Percentiles rank a stretch among this genome's conserved stretches.
Evolutionary conservation across 2,888 invertebrate species (phyloP).

Genomic region (Perizoma affinitatum): DNA sequence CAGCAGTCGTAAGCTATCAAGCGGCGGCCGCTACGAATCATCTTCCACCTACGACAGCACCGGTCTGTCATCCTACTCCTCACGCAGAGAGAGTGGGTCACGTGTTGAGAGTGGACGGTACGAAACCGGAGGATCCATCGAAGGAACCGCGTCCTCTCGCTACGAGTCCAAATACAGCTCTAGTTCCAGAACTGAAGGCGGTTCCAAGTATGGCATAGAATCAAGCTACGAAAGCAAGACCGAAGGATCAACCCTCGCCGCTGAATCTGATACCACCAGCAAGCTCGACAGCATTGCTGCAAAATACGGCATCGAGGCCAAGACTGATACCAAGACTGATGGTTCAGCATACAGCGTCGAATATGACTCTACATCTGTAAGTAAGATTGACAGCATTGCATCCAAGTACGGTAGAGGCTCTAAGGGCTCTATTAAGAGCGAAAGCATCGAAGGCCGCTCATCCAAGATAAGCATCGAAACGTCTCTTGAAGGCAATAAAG

Average conservation of each 20-base stretch:
- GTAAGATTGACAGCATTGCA: constrained; percentile 54
- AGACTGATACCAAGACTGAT: constrained; percentile 59
- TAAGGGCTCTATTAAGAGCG: constrained; percentile 31
- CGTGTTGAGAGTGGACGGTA: constrained; percentile 62
- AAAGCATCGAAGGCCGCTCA: constrained; percentile 43
- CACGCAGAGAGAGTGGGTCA: constrained; percentile 73
- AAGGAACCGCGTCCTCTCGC: constrained; percentile 62
- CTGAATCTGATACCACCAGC: constrained; percentile 53
- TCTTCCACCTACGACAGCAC: constrained; percentile 63
- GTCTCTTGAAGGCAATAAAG: constrained; percentile 56
- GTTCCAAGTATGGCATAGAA: constrained; percentile 56
- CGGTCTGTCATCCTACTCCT: constrained; percentile 59
- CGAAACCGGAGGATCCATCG: constrained; percentile 60
- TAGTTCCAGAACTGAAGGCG: constrained; percentile 52
- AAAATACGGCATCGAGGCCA: constrained; percentile 67
- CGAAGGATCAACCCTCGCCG: constrained; percentile 47
- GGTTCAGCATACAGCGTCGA: constrained; percentile 41
- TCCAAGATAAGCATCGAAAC: constrained; percentile 55
- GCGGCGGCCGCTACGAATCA: constrained; percentile 70
- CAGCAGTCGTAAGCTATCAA: constrained; percentile 67
- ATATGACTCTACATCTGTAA: constrained; percentile 38
- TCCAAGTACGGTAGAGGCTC: constrained; percentile 47
- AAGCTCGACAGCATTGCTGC: constrained; percentile 65
- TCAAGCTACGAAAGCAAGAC: constrained; percentile 50
- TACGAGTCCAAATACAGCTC: constrained; percentile 71